Conservation (phyloP, 1,140 invertebrate genomes). For the Nasonia giraulti region DNA sequence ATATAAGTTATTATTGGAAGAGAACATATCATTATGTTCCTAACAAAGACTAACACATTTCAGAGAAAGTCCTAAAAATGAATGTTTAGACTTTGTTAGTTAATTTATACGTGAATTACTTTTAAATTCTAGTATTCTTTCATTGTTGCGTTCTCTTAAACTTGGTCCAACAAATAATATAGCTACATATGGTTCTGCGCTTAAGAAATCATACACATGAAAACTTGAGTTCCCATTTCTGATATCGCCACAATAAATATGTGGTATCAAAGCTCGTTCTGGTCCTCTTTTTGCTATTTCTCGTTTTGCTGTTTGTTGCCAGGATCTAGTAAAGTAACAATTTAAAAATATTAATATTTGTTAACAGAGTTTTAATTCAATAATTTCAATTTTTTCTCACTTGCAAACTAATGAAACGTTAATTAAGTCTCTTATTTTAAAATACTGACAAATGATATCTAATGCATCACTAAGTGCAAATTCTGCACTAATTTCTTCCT, state of each 20-base stretch:
- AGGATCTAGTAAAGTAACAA: not conserved
- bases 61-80: too few relatives aligned
- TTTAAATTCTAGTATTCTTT: conserved; percentile 6
- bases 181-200: not conserved
- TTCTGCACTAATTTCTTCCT: not conserved
- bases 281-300: conserved; percentile 16
- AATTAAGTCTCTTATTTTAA: conserved; percentile 22
- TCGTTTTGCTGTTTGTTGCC: not conserved
- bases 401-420: not conserved
- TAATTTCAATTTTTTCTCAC: not conserved
- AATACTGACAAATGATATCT: conserved; percentile 12
- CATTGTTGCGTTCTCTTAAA: not conserved
- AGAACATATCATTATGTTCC: too few relatives aligned
- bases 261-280: not conserved
- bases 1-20: too few relatives aligned
- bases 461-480: not conserved
- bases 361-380: not conserved
- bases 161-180: conserved; percentile 27
- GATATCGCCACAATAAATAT: not conserved
- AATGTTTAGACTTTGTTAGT: not conserved
- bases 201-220: not conserved
- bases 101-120: not conserved
- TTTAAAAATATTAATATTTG: not conserved
- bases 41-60: too few relatives aligned
- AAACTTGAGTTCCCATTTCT: not conserved